These are phyloP conservation scores for Bombus confusus DNA, from an alignment of 1,140 invertebrate species.

Conservation along the genomic window DNA sequence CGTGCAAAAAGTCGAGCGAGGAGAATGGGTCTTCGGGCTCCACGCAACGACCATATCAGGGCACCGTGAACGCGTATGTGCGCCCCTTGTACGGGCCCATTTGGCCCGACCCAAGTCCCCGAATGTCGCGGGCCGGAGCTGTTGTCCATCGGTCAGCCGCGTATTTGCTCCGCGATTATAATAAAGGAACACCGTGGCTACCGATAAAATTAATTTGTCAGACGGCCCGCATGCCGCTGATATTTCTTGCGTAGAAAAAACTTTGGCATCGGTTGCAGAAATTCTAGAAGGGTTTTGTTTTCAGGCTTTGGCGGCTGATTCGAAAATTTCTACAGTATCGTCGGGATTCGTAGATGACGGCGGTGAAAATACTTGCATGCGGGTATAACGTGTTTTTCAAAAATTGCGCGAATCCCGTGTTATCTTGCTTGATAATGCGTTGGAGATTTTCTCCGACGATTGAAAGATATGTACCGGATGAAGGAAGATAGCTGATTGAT, in stretches of 20 bases:
- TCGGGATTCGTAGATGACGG: too few relatives aligned
- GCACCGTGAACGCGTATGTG: conserved; percentile 41
- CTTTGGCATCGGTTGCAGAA: background rate
- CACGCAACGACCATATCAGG: conserved; percentile 69
- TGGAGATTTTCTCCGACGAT: too few relatives aligned
- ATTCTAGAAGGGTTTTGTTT: background rate
- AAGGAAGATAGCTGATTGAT: background rate
- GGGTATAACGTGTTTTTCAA: background rate
- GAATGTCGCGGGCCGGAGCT: conserved; percentile 24
- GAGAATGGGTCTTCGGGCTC: conserved; percentile 62
- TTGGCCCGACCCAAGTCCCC: conserved; percentile 23
- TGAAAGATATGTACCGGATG: too few relatives aligned
- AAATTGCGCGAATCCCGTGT: fast-evolving
- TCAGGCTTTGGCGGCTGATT: background rate
- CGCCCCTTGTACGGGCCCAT: conserved; percentile 34
- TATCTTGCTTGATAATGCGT: background rate
- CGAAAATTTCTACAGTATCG: background rate
- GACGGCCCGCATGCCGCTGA: background rate
- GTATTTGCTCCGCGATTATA: conserved; percentile 43
- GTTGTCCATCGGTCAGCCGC: background rate
- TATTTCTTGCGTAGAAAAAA: background rate
- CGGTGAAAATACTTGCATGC: background rate
- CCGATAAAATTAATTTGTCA: conserved; percentile 53
- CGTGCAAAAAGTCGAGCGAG: conserved; percentile 72
- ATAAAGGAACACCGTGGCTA: conserved; percentile 44